phyloP scores from a whole-genome alignment of 2,797 vertebrate genomes.

The Tympanoctomys barrerae region DNA sequence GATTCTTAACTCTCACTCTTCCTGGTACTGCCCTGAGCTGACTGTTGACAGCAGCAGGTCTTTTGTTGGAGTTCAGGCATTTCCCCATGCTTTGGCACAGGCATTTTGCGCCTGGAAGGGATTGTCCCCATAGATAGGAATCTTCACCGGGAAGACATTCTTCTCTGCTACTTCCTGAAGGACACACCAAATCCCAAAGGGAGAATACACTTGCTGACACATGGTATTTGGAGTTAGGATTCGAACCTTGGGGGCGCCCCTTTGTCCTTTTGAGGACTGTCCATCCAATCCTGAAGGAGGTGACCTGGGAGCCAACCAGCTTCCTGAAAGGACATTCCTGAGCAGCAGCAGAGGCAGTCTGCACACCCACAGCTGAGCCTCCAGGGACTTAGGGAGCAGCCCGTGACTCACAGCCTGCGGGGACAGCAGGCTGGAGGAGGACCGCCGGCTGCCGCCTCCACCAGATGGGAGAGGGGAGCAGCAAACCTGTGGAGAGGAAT shows the following conservation, averaged over 20 bases:
- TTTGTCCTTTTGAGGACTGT: not conserved
- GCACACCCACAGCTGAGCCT: not conserved
- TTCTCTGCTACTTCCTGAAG: slow-evolving; percentile 16
- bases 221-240: not conserved
- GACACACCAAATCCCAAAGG: not conserved
- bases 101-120: not conserved
- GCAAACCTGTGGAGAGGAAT: not conserved
- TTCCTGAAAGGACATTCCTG: slow-evolving; percentile 7
- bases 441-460: not conserved
- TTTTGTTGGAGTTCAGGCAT: not conserved
- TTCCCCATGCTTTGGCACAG: not conserved
- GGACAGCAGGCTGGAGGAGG: not conserved
- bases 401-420: not conserved
- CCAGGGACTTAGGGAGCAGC: not conserved
- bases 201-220: not conserved
- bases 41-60: not conserved
- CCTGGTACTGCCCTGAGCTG: not conserved
- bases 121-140: not conserved
- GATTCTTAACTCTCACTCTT: not conserved
- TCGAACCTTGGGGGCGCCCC: not conserved
- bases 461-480: not conserved
- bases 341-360: not conserved
- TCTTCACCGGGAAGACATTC: not conserved
- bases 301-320: not conserved
- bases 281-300: not conserved